phyloP scores from a whole-genome alignment of 2,113 vertebrate genomes.

The Damaliscus lunatus region DNA sequence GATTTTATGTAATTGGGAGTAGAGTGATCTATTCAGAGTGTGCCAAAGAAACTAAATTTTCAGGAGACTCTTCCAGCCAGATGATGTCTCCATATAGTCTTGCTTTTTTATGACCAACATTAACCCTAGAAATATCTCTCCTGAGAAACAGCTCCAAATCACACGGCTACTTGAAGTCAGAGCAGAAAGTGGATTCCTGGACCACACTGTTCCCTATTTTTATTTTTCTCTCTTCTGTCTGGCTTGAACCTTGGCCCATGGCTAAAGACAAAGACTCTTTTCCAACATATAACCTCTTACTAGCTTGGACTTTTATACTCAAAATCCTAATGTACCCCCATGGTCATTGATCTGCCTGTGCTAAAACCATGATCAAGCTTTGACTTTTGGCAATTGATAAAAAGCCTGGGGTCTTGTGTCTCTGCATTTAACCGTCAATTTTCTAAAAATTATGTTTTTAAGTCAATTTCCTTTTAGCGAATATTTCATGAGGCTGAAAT shows the following conservation, averaged over 20 bases:
- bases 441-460: constrained; percentile 26
- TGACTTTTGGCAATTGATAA: not conserved
- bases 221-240: not conserved
- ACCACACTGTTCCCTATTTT: not conserved
- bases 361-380: not conserved
- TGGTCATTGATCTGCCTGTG: not conserved
- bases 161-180: not conserved
- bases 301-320: not conserved
- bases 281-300: not conserved
- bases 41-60: not conserved
- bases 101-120: not conserved
- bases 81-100: not conserved
- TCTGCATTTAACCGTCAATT: constrained; percentile 1
- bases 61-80: not conserved
- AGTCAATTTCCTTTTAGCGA: constrained; percentile 12
- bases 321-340: not conserved
- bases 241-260: not conserved
- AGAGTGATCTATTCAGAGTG: not conserved
- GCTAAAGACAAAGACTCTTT: not conserved
- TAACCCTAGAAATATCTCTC: not conserved
- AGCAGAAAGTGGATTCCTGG: not conserved
- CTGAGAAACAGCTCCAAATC: not conserved
- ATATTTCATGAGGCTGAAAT: constrained; percentile 42
- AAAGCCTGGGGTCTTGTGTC: not conserved
- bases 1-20: not conserved